Percentiles rank a stretch among this genome's conserved stretches.
These are phyloP conservation scores for Scomber colias DNA, from an alignment of 2,113 vertebrate genomes.

Conservation along the genomic window DNA sequence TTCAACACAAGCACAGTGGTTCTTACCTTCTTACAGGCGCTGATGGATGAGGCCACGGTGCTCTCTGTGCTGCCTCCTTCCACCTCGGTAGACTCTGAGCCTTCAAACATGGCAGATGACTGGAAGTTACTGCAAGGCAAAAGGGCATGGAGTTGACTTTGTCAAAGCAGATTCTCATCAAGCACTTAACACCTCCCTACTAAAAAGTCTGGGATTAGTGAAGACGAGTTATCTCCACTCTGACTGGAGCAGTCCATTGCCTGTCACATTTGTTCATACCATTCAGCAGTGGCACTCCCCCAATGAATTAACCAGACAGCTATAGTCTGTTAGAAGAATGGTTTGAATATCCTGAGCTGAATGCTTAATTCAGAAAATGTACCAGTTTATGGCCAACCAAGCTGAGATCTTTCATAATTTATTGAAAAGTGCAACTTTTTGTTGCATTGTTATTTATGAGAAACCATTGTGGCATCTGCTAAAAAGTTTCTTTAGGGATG, in stretches of 20 bases:
- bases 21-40: constrained; percentile 95
- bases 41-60: constrained; percentile 88
- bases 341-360: constrained; percentile 9
- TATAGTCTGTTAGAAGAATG: constrained; percentile 2
- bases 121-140: constrained; percentile 88
- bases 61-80: constrained; percentile 82
- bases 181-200: neutral
- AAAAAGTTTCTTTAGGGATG: neutral
- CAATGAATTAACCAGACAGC: constrained; percentile 10
- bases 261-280: constrained; percentile 23
- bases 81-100: constrained; percentile 75
- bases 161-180: constrained; percentile 62
- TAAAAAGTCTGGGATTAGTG: neutral
- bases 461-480: neutral
- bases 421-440: constrained; percentile 10
- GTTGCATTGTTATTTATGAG: neutral
- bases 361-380: constrained; percentile 3
- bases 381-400: neutral
- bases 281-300: neutral
- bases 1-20: constrained; percentile 1
- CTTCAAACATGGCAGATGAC: constrained; percentile 89
- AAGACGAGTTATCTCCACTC: neutral
- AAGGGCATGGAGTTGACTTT: constrained; percentile 58
- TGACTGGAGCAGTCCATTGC: constrained; percentile 16
- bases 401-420: neutral